Base-by-base conservation (phyloP, 2,888 invertebrate genomes). In the Microplitis deprimator region DNA sequence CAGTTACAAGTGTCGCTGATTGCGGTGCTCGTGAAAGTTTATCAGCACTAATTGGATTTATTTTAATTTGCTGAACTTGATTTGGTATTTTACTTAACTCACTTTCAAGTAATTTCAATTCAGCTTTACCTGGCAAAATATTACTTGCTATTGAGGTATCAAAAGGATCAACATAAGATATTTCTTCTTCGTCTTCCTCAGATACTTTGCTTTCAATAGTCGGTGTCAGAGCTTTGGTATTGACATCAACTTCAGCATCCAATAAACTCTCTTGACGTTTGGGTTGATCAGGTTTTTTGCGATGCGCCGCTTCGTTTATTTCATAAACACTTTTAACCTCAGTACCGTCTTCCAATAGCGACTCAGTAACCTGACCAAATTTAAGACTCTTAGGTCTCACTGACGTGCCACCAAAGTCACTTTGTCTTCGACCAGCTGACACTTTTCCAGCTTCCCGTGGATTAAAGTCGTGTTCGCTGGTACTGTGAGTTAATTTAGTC, bases 111-210 rank as follows among this genome's bases (percentile, higher is more conserved):
- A 96, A 89, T 87, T 94, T 95, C 8, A 96, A 91, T 88, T 96
- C 96, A 1, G 95, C 94, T 89, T 93, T 94, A 4, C 96, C 95
- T 0, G 96, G 96, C 72, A 93, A 91, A 75, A 96, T 93, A 85
- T 95, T 94, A 77, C 91, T 92, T 0, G 96, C 96, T 83, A 95
- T 95, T 0, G 96, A 95, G 0, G 97, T 97, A 87, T 97, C 97
- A 87, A 97, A 97, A 0, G 97, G 97, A 91, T 96, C 96, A 7
- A 90, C 89, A 82, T 94, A 91, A 3, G 88, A 87, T 38, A 91
- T 91, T 77, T 91, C 91, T 71, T 90, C 85, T 50, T 89, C 86
- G 39, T 89, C 87, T 39, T 89, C 86, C 1, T 87, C 86, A 69
- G 87, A 84, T 60, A 86, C 85, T 64, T 87, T 92, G 76, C 88